Conservation (phyloP, 2,113 vertebrate species). For the Scartelaos histophorus region DNA sequence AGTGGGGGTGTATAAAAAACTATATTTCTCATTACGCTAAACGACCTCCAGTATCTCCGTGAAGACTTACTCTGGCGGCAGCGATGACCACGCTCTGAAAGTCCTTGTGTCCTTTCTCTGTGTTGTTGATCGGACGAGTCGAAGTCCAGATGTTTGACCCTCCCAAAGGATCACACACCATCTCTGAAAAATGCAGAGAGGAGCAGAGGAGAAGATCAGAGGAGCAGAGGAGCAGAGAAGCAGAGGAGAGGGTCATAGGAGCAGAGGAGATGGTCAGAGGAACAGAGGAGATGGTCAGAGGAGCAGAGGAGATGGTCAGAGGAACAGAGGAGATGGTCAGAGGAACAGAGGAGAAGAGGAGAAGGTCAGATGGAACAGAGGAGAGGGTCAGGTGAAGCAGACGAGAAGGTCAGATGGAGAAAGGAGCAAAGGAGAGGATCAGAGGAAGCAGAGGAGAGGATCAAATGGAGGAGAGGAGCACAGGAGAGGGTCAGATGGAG, state of each 20-base stretch:
- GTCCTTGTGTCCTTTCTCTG: constrained; percentile 72
- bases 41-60: neutral
- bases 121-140: constrained; percentile 82
- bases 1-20: too few relatives aligned
- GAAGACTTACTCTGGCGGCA: constrained; percentile 82
- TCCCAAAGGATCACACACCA: constrained; percentile 85
- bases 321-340: too few relatives aligned
- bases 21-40: too few relatives aligned
- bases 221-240: neutral
- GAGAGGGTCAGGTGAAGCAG: neutral
- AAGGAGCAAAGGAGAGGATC: neutral
- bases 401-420: neutral
- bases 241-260: too few relatives aligned
- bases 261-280: too few relatives aligned
- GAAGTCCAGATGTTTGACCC: constrained; percentile 89
- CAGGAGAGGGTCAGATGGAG: neutral
- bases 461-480: too few relatives aligned
- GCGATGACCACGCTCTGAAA: constrained; percentile 82
- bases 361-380: too few relatives aligned
- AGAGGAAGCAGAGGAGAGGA: neutral
- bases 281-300: too few relatives aligned
- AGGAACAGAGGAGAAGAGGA: too few relatives aligned
- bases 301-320: too few relatives aligned
- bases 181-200: constrained; percentile 68
- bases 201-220: neutral